A percentile compares a stretch with the other conserved stretches of the same genome.
Conservation (phyloP, 1,140 invertebrate genomes). For the Papilio xuthus region DNA sequence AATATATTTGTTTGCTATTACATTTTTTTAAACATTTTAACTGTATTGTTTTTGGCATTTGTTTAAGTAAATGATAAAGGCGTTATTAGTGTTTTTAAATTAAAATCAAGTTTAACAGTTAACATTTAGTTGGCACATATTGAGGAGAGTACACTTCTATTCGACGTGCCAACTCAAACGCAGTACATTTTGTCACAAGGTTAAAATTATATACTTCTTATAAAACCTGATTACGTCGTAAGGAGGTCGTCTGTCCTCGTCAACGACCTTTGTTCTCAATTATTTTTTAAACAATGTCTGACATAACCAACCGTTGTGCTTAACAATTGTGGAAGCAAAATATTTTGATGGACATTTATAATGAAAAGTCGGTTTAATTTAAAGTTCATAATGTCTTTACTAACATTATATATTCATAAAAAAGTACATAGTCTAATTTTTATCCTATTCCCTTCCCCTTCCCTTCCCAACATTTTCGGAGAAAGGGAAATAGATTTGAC, state of each 20-base stretch:
- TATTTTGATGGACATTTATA: slow-evolving; percentile 13
- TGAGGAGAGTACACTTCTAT: neutral
- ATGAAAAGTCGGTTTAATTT: neutral
- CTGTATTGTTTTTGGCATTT: too few species aligned
- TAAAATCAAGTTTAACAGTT: neutral
- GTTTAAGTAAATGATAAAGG: too few species aligned
- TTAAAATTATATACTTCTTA: neutral
- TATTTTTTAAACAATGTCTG: slow-evolving; percentile 33
- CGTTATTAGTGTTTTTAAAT: too few species aligned
- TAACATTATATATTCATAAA: neutral
- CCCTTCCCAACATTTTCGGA: too few species aligned
- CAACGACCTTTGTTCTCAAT: slow-evolving; percentile 32
- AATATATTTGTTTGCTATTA: too few species aligned
- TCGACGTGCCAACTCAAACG: neutral
- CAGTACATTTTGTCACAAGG: slow-evolving; percentile 9
- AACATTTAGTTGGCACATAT: neutral
- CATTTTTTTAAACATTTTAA: too few species aligned
- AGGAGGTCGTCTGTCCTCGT: slow-evolving; percentile 17
- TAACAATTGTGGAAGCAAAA: neutral
- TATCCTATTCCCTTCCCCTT: neutral
- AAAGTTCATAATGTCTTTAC: neutral
- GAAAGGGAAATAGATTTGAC: too few species aligned
- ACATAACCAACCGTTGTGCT: slow-evolving; percentile 9
- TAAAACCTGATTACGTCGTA: neutral
- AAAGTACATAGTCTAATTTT: neutral